Evolutionary conservation across 1,140 invertebrate species (phyloP).

Genomic region (Onthophagus taurus): DNA sequence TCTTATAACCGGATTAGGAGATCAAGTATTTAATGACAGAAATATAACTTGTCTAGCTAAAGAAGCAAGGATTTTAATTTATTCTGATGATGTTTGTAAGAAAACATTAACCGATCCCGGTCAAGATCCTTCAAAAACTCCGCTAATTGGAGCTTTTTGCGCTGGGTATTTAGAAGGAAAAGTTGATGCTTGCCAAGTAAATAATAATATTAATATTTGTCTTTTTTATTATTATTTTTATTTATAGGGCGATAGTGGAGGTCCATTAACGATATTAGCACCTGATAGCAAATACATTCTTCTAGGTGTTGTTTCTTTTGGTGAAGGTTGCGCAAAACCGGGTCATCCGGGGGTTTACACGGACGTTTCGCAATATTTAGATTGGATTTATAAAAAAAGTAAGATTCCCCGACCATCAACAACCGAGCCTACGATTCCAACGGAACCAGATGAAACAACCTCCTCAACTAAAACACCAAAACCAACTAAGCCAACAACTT

Average conservation of each 20-base stretch:
- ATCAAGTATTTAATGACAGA: constrained; percentile 19
- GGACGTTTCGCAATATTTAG: constrained; percentile 5
- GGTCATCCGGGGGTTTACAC: constrained; percentile 8
- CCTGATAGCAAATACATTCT: constrained; percentile 23
- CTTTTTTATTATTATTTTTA: background rate
- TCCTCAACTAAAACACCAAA: no score
- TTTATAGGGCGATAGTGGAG: constrained; percentile 32
- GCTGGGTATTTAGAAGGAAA: constrained; percentile 32
- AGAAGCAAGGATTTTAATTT: constrained; percentile 27
- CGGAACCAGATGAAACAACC: no score
- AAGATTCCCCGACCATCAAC: no score
- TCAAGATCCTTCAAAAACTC: constrained; percentile 20
- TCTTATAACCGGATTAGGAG: constrained; percentile 25
- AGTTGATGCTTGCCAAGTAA: constrained; percentile 33
- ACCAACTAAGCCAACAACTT: no score
- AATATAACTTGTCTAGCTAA: constrained; percentile 27
- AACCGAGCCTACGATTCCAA: no score
- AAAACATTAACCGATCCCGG: constrained; percentile 24
- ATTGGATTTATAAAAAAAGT: no score
- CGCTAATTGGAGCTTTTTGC: constrained; percentile 28
- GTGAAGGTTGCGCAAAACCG: constrained; percentile 4
- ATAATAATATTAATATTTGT: background rate
- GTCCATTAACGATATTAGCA: constrained; percentile 25
- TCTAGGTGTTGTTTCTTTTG: constrained; percentile 19
- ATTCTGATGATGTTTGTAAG: constrained; percentile 21